These are phyloP conservation scores for Megalurothrips usitatus DNA, from an alignment of 2,888 invertebrate genomes.

Conservation along the genomic window DNA sequence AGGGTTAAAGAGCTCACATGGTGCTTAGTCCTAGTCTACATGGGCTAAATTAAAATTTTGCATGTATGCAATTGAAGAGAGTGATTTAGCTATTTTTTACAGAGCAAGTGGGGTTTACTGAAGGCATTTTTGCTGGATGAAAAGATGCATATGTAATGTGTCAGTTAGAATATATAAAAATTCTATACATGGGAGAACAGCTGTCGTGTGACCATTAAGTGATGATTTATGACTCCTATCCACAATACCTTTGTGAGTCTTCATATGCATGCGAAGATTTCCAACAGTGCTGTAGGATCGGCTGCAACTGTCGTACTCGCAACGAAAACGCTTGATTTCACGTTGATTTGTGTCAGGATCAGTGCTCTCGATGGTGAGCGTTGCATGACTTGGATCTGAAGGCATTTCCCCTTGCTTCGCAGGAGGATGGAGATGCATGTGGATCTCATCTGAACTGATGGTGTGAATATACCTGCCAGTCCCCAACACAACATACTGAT, in stretches of 20 bases:
- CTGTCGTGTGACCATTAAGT: not conserved
- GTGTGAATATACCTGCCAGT: slow-evolving; percentile 60
- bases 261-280: slow-evolving; percentile 90
- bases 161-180: too few relatives aligned
- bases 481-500: not conserved
- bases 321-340: slow-evolving; percentile 68
- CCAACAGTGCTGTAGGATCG: slow-evolving; percentile 91
- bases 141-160: not conserved
- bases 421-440: slow-evolving; percentile 62
- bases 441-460: slow-evolving; percentile 63
- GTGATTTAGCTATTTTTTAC: too few relatives aligned
- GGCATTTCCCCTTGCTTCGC: slow-evolving; percentile 59
- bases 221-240: not conserved
- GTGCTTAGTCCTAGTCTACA: not conserved
- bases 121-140: not conserved
- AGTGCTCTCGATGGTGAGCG: slow-evolving; percentile 61
- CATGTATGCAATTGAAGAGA: too few relatives aligned
- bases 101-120: too few relatives aligned
- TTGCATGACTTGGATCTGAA: slow-evolving; percentile 63
- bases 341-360: slow-evolving; percentile 56
- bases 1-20: not conserved
- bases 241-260: slow-evolving; percentile 83
- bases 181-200: slow-evolving; percentile 8
- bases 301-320: slow-evolving; percentile 83
- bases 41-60: not conserved